Base-by-base conservation (phyloP, 2,797 vertebrate species). In the Botia almorhae region DNA sequence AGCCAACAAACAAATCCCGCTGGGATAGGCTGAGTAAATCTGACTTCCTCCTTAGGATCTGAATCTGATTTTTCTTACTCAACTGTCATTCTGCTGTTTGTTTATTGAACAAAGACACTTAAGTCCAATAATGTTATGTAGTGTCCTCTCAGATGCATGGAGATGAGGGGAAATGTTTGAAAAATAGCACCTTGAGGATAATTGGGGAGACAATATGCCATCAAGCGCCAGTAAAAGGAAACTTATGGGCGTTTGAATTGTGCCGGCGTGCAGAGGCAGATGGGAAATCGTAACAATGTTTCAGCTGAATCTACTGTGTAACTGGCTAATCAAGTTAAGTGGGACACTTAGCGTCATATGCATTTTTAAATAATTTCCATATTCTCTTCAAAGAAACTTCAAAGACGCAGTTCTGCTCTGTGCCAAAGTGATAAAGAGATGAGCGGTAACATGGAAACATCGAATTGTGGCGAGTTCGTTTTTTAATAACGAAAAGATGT, bases 231-330 rank as follows among this genome's bases (percentile, higher is more conserved):
- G 85, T 75, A 83, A 85, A 84, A 82, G 56, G 5, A 76, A 85
- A 90, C 91, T 88, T 90, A 86, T 91, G 85, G 85, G 81, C 84
- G 87, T 89, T 86, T 85, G 85, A 81, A 74, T 68, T 76, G 64
- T 79, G 81, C 88, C 85, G 23, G 60, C 80, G 78, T 39, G 51
- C 85, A 88, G 85, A 85, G 71, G 82, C 82, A 81, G 55, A 80
- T 82, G 84, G 78, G 69, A 88, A 84, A 58, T 55, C 78, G 36
- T 68, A 74, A 75, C 78, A 82, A 85, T 81, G 80, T 81, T 85
- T 80, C 80, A 73, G 74, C 81, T 58, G 80, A 86, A 88, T 87
- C 58, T 60, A 26, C 58, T 26, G 76, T 74, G 75, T 74, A 82
- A 76, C 76, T 70, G 68, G 78, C 78, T 71, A 70, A 63, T 69